Evolutionary conservation across 35 echinoderm and acorn worm genomes (phyloP), one percentile per base, ranked within the genome.

Genomic region (Ophioderma brevispina): DNA sequence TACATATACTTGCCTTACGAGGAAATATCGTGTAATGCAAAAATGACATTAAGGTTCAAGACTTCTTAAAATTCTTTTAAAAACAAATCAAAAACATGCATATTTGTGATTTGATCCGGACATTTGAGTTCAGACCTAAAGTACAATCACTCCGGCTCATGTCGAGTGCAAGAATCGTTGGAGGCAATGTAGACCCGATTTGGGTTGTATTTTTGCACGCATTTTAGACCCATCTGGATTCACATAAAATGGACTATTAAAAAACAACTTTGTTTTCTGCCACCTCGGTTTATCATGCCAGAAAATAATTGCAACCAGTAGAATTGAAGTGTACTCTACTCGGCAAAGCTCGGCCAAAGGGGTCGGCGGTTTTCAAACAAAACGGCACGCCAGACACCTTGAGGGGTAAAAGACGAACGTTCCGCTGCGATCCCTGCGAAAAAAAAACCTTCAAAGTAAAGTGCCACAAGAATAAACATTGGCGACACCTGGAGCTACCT

Each of bases 351-450:
- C 41, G 59, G 59, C 59, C 59, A 25, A 70, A 70, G 59, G 59
- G 59, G 59, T 70, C 59, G 59, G 59, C 15, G 59, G n/a, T 70
- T 70, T 70, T 70, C 59, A 70, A 70, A 70, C 59, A 70, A 70
- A 70, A 70, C 28, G 59, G 5, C 59, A 2, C 59, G 59, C 59
- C 59, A 25, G 6, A 70, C 28, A 70, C 59, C 59, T 70, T 8
- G n/a, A 25, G 59, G 59, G 23, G 4, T 13, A 15, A 2, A 3
- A 70, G 5, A 70, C 23, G 23, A 25, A 30, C 4, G 15, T 18
- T 70, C 59, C 15, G 15, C 59, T 25, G 8, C 8, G 8, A 70
- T 18, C 10, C 59, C 59, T 2, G 23, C n/a, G 28, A 25, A 70
- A 70, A 70, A 18, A 4, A 4, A 15, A 11, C 3, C 17, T 70